Base-by-base conservation (phyloP, 2,797 vertebrate genomes). In the Muscicapa comitata region DNA sequence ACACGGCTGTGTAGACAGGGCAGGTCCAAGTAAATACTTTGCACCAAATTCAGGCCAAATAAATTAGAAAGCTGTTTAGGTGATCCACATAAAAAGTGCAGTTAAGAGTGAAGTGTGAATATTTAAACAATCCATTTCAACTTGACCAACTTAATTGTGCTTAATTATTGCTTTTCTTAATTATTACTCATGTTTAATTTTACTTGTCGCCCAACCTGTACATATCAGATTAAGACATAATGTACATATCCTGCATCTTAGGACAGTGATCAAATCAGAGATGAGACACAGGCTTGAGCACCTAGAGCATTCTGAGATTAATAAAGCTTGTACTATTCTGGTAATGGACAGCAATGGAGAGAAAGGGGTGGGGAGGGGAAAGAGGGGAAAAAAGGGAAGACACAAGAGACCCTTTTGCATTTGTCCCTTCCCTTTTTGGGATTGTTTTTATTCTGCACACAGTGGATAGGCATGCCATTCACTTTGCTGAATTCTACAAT, bases 141-240 rank as follows among this genome's bases (percentile, higher is more conserved):
- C 11, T 35, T 79, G 42, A 79, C 54, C 43, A 61, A 38, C 18
- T 90, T 86, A 93, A 92, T 91, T 31, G 80, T 15, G 7, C 6
- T 67, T 91, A 88, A 95, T 93, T 86, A 90, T 58, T 89, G 29
- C 29, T 57, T 87, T 91, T 38, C 26, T 43, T 74, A 86, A 48
- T 84, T 88, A 75, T 72, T 78, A 78, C 43, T 93, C 55, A n/a
- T 26, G 13, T 24, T 66, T 54, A 57, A 77, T 84, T 92, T 59
- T 78, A 62, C 35, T 68, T 76, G 66, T 92, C 3, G 1, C 5
- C 19, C 50, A 74, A 14, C 57, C 58, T 75, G 35, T 53, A n/a
- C 8, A 5, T 81, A 84, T 40, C 82, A 54, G 40, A 45, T 54
- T 37, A 54, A 63, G n/a, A 45, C 19, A 45, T 8, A 31, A 77